These are phyloP conservation scores for Neopelma chrysocephalum DNA, from an alignment of 2,797 vertebrate genomes.

Conservation along the genomic window DNA sequence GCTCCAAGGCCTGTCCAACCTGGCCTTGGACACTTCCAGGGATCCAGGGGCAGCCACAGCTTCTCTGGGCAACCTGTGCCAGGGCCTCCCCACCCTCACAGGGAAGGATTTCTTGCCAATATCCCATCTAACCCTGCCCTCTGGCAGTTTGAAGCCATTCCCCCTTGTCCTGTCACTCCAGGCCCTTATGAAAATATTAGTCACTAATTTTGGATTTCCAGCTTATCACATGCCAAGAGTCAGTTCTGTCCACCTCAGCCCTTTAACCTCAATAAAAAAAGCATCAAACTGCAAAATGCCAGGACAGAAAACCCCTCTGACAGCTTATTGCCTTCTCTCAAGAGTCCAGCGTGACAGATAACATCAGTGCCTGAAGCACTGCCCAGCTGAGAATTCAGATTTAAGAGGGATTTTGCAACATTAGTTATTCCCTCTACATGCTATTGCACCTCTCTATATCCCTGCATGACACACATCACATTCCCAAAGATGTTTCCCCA, in stretches of 20 bases:
- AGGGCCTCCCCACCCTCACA: neutral
- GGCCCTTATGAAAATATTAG: neutral
- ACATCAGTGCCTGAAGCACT: neutral
- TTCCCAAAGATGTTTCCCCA: neutral
- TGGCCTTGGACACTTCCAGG: neutral
- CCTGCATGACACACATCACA: accelerated
- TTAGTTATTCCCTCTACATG: neutral
- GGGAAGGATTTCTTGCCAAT: neutral
- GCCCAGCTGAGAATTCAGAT: neutral
- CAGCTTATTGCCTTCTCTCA: neutral
- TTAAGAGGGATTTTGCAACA: neutral
- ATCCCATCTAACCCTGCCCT: neutral
- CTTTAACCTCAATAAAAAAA: neutral
- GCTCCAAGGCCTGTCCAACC: neutral
- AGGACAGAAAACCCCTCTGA: neutral
- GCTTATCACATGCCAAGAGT: too few species aligned
- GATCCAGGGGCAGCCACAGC: too few species aligned
- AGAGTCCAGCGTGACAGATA: neutral
- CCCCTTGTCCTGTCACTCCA: neutral
- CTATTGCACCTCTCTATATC: neutral
- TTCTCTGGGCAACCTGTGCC: too few species aligned
- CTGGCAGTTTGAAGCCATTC: neutral
- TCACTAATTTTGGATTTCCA: too few species aligned
- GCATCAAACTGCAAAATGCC: neutral
- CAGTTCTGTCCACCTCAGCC: neutral